Conservation (phyloP, 2,888 invertebrate species). For the Caenorhabditis panamensis region DNA sequence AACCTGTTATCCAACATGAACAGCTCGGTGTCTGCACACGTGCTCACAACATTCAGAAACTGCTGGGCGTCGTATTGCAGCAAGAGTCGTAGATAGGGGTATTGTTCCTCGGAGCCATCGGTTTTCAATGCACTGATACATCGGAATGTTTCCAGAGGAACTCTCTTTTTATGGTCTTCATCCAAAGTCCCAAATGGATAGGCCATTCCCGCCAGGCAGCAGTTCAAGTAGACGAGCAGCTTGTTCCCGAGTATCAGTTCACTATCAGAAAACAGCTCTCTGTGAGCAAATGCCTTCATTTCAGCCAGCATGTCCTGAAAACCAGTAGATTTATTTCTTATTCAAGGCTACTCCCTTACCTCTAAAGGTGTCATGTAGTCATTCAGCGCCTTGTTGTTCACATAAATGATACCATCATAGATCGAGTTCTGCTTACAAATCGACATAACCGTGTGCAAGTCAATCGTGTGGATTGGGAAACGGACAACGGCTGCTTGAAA, state of each 20-base stretch:
- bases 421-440: constrained; percentile 85
- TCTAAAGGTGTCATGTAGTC: constrained; percentile 88
- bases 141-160: constrained; percentile 73
- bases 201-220: constrained; percentile 90
- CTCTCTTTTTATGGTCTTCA: constrained; percentile 60
- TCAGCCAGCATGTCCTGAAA: constrained; percentile 79
- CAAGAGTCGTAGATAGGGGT: constrained; percentile 84
- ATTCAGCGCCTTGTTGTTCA: constrained; percentile 88
- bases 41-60: constrained; percentile 78
- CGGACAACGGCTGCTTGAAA: constrained; percentile 87
- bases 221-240: constrained; percentile 89
- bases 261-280: constrained; percentile 81
- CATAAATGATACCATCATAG: constrained; percentile 87
- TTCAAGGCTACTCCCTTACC: constrained; percentile 80
- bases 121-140: constrained; percentile 68
- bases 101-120: constrained; percentile 53
- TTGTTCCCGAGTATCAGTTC: constrained; percentile 87
- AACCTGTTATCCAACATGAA: constrained; percentile 67
- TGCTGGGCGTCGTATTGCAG: constrained; percentile 89
- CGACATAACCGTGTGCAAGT: constrained; percentile 87
- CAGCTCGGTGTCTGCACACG: constrained; percentile 74
- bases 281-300: constrained; percentile 64
- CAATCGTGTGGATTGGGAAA: constrained; percentile 87
- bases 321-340: neutral
- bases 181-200: constrained; percentile 86